Conservation (phyloP, 2,113 vertebrate genomes). For the Polypterus senegalus region DNA sequence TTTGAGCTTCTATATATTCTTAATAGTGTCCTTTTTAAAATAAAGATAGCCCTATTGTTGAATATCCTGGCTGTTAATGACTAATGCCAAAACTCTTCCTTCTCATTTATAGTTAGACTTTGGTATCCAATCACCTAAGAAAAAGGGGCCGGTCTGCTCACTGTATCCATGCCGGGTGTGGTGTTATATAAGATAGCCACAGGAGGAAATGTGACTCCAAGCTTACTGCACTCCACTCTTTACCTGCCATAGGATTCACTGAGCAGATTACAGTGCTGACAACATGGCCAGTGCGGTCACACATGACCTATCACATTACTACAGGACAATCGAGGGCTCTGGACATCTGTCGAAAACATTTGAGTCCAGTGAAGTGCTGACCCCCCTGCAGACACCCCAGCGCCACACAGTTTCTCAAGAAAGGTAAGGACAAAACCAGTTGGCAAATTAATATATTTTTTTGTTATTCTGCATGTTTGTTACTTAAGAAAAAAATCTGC, state of each 20-base stretch:
- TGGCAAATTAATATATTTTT: too few relatives aligned
- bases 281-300: conserved; percentile 21
- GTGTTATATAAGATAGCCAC: neutral
- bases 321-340: conserved; percentile 24
- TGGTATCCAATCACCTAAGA: neutral
- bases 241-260: neutral
- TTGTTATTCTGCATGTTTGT: too few relatives aligned
- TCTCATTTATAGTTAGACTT: neutral
- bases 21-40: too few relatives aligned
- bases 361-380: conserved; percentile 24
- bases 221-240: neutral
- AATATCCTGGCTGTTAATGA: too few relatives aligned
- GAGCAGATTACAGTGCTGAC: neutral
- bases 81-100: neutral
- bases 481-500: too few relatives aligned
- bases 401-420: conserved; percentile 23
- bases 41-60: too few relatives aligned
- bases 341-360: conserved; percentile 24
- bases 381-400: conserved; percentile 20
- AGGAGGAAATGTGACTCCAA: neutral
- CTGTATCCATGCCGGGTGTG: neutral
- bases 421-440: conserved; percentile 28
- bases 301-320: conserved; percentile 18
- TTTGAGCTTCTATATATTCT: too few relatives aligned
- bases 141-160: neutral